phyloP scores from a whole-genome alignment of 2,113 vertebrate species.

The Hassar affinis region DNA sequence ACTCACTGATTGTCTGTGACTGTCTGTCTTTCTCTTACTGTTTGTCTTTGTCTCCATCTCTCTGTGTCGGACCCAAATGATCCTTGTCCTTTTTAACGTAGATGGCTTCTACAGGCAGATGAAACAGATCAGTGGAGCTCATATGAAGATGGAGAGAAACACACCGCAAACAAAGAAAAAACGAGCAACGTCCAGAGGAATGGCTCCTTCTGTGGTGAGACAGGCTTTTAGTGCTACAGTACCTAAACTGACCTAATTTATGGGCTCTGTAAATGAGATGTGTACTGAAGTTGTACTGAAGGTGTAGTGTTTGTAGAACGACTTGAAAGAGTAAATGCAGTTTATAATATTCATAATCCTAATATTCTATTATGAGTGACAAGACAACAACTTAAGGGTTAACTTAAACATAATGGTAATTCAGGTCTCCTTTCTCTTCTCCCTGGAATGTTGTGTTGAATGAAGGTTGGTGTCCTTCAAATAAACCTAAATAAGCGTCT shows the following conservation, averaged over 20 bases:
- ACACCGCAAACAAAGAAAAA: conserved; percentile 83
- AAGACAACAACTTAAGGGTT: too few relatives aligned
- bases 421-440: neutral
- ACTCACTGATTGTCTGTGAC: neutral
- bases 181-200: conserved; percentile 74
- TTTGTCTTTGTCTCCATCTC: neutral
- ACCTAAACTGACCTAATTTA: neutral
- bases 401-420: neutral
- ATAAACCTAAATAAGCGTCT: neutral
- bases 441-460: too few relatives aligned
- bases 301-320: neutral
- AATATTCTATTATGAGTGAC: neutral
- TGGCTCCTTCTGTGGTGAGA: conserved; percentile 90
- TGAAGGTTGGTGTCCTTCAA: neutral
- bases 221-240: neutral
- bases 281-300: too few relatives aligned
- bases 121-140: conserved; percentile 93
- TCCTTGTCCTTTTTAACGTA: conserved; percentile 56
- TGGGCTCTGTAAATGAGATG: neutral
- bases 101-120: conserved; percentile 95
- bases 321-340: neutral
- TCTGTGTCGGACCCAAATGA: neutral
- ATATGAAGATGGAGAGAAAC: conserved; percentile 83
- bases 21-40: neutral
- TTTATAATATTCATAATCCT: neutral